These are phyloP conservation scores for Carpatolechia fugitivella DNA, from an alignment of 2,888 invertebrate species.

Conservation along the genomic window DNA sequence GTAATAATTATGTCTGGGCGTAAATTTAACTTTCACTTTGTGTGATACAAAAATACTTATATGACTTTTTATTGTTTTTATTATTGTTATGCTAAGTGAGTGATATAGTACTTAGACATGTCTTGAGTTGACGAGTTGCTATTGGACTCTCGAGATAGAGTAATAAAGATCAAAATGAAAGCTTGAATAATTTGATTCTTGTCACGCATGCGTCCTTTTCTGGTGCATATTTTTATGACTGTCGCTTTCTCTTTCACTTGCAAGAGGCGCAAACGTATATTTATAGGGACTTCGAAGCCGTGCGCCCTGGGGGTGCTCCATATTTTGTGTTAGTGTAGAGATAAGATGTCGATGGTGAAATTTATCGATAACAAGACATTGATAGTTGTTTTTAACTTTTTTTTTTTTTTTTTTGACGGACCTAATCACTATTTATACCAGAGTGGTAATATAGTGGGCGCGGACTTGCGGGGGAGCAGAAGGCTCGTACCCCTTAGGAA, in stretches of 20 bases:
- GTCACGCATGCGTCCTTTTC: conserved; percentile 28
- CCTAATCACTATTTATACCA: too few species aligned
- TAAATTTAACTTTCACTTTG: not conserved
- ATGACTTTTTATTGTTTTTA: not conserved
- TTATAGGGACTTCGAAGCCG: conserved; percentile 55
- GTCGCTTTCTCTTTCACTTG: conserved; percentile 33
- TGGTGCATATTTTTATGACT: conserved; percentile 32
- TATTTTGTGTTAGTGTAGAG: conserved; percentile 52
- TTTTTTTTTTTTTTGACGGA: not conserved
- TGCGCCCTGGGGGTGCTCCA: conserved; percentile 62
- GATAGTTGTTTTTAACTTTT: too few species aligned
- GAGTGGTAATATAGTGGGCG: too few species aligned
- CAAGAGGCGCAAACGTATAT: conserved; percentile 41
- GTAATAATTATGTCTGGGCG: not conserved
- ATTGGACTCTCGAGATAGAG: conserved; percentile 10
- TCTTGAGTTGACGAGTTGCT: not conserved
- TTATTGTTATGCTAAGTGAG: not conserved
- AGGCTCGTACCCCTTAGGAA: too few species aligned
- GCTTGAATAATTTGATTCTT: not conserved
- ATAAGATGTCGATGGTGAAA: conserved; percentile 17
- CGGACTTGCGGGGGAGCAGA: too few species aligned
- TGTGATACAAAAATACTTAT: not conserved
- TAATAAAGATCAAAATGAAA: conserved; percentile 37
- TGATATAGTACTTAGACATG: not conserved
- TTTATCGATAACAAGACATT: conserved; percentile 11